Base-by-base conservation (phyloP, 2,113 vertebrate genomes). In the Colinus virginianus region DNA sequence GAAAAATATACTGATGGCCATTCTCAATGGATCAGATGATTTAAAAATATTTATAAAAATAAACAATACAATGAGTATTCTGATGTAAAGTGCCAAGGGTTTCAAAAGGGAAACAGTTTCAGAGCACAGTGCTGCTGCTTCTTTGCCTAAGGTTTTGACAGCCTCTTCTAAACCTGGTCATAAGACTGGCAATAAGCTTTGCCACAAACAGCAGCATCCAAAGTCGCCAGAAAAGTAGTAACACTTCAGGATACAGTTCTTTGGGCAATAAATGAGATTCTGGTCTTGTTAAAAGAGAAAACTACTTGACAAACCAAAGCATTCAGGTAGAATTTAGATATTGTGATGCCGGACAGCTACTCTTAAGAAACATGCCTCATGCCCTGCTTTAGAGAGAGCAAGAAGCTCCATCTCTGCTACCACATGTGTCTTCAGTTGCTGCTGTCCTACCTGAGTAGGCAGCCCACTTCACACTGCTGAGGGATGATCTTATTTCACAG, bases 21-120 rank as follows among this genome's bases (percentile, higher is more conserved):
- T 49, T 93, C 93, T 96, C 97, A 83, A 87, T 80, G 96, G 97
- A 94, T 61, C 36, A 18, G 55, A 53, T 59, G 34, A 49, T 88
- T 88, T 11, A 87, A 85, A 94, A 94, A 95, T 59, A 76, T 64
- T 85, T 81, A 68, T 64, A 63, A 91, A 75, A 94, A 94, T 72
- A 95, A 92, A 95, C 66, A 90, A 85, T 46, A 71, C 36, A 26
- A 62, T 78, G 61, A 78, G 18, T 68, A 93, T 93, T 89, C 64
- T 84, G 91, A 90, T 79, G 51, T 45, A 87, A 96, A 97, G 68
- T 87, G 77, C 84, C 86, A 93, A 87, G 71, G 32, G 56, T 93
- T 94, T 94, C 96, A 80, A 93, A 90, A 93, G 67, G 46, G 80
- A 96, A 62, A 79, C 23, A 68, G 88, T 93, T 90, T 75, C 28